phyloP scores from a whole-genome alignment of 2,113 vertebrate genomes.

The Saimiri boliviensis region DNA sequence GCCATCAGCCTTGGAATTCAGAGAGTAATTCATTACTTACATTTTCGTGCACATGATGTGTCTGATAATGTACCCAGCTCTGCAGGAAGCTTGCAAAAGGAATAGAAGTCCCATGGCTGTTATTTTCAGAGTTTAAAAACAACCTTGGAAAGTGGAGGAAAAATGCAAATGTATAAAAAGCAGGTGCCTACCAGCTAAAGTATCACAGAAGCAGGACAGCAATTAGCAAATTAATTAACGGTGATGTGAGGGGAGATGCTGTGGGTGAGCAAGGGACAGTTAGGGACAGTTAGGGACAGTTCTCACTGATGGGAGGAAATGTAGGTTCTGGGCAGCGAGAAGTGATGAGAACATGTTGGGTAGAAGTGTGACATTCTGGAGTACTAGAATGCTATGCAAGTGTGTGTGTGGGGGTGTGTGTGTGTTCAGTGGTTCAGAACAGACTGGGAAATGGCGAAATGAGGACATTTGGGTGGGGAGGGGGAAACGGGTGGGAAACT shows the following conservation, averaged over 20 bases:
- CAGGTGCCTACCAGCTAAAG: background rate
- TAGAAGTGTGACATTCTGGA: background rate
- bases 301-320: background rate
- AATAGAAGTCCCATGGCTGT: background rate
- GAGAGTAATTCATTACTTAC: slow-evolving; percentile 59
- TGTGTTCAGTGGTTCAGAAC: background rate
- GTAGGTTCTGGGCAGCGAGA: background rate
- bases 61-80: slow-evolving; percentile 16
- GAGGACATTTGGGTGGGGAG: background rate
- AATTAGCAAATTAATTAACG: background rate
- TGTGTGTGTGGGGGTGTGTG: background rate
- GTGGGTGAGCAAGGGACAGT: background rate
- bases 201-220: background rate
- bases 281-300: background rate
- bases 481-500: background rate
- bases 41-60: background rate
- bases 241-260: background rate
- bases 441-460: background rate
- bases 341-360: background rate
- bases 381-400: background rate
- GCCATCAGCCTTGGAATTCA: slow-evolving; percentile 34
- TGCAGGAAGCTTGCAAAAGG: background rate
- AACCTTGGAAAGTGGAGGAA: slow-evolving; percentile 19
- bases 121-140: slow-evolving; percentile 25
- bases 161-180: slow-evolving; percentile 32